phyloP scores from a whole-genome alignment of 2,888 invertebrate species.

The Drosophila siamana region DNA sequence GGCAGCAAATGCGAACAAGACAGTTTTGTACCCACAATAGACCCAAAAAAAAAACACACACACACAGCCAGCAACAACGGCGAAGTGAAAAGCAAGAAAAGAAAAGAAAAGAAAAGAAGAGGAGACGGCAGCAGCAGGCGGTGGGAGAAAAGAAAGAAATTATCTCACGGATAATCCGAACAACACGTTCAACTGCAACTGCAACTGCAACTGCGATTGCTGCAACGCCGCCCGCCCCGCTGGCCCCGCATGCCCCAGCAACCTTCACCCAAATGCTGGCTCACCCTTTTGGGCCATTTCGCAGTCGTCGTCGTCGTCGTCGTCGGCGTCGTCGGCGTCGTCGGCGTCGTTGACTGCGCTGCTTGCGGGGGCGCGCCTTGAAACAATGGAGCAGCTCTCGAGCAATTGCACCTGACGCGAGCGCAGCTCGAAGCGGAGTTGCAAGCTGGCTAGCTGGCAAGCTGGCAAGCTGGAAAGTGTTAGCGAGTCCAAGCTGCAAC shows the following conservation, averaged over 20 bases:
- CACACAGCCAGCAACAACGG: slow-evolving; percentile 8
- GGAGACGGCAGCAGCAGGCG: slow-evolving; percentile 16
- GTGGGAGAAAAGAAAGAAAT: slow-evolving; percentile 55
- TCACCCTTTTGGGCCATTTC: slow-evolving; percentile 52
- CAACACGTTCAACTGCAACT: slow-evolving; percentile 66
- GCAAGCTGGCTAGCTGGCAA: slow-evolving; percentile 29
- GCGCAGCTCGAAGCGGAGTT: slow-evolving; percentile 1
- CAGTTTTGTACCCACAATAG: slow-evolving; percentile 66
- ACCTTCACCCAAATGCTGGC: slow-evolving; percentile 60
- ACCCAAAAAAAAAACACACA: slow-evolving; percentile 23
- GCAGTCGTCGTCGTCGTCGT: slow-evolving; percentile 6
- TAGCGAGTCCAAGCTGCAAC: slow-evolving; percentile 45
- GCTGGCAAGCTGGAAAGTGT: slow-evolving; percentile 42
- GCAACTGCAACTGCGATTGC: slow-evolving; percentile 11
- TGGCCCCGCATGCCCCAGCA: slow-evolving; percentile 13
- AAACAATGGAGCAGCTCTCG: slow-evolving; percentile 60
- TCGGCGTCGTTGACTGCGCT: slow-evolving; percentile 29
- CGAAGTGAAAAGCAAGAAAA: slow-evolving; percentile 3
- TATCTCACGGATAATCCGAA: slow-evolving; percentile 81
- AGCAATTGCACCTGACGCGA: slow-evolving; percentile 63
- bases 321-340: neutral
- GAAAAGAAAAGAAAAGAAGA: slow-evolving; percentile 5
- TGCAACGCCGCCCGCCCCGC: slow-evolving; percentile 10
- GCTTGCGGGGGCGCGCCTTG: slow-evolving; percentile 68
- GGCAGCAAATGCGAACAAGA: slow-evolving; percentile 78